Evolutionary conservation across 2,888 invertebrate species (phyloP), one percentile per base, ranked within the genome.

Genomic region (Leptogaster cylindrica): DNA sequence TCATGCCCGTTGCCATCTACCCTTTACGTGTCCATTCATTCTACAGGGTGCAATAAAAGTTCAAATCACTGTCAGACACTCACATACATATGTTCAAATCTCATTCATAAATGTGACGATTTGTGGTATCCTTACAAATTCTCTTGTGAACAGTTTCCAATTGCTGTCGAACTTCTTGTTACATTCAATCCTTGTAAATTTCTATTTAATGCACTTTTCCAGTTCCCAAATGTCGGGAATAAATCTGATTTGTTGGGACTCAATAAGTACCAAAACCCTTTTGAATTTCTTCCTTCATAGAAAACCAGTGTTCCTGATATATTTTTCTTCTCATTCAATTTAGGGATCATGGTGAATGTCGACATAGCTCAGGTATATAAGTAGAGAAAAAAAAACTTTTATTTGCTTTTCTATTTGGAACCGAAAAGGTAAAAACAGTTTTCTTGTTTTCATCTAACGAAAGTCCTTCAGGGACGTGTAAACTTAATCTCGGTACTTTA

Each of bases 131-230:
- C n/a, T n/a, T n/a, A n/a, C n/a, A n/a, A n/a, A n/a, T n/a, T n/a
- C n/a, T n/a, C n/a, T n/a, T n/a, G n/a, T n/a, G n/a, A n/a, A n/a
- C n/a, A n/a, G n/a, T n/a, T n/a, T n/a, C n/a, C n/a, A n/a, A n/a
- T n/a, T n/a, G n/a, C n/a, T n/a, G n/a, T n/a, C n/a, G n/a, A n/a
- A n/a, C n/a, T n/a, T n/a, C n/a, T n/a, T n/a, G n/a, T n/a, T n/a
- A n/a, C n/a, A n/a, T n/a, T n/a, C n/a, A n/a, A n/a, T n/a, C 33
- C 31, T 52, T 20, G 33, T 52, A 52, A 52, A 52, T 52, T 33
- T 52, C 18, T 52, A 52, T 52, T 31, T 31, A 33, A 52, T 52
- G 52, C 52, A 52, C 31, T 52, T 52, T 31, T 52, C 18, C 14
- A 2, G 7, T 33, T 10, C 31, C 52, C 33, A 18, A 10, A 52